Evolutionary conservation across 2,113 vertebrate genomes (phyloP).

Genomic region (Paralichthys olivaceus): DNA sequence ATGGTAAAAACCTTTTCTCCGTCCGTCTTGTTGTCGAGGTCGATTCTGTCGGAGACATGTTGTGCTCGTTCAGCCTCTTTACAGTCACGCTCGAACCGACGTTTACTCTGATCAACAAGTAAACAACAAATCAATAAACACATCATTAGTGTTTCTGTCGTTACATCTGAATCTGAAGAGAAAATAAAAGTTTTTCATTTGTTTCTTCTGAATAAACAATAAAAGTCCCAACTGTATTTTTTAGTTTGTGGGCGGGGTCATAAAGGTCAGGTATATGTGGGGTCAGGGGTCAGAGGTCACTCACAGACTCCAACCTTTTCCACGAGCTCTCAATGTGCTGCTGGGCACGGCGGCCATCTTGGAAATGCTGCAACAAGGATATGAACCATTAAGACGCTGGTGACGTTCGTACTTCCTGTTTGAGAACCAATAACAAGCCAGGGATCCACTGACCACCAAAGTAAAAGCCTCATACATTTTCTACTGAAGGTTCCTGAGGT

Average conservation of each 20-base stretch:
- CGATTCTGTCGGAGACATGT: slow-evolving; percentile 94
- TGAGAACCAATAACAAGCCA: too few species aligned
- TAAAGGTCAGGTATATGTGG: neutral
- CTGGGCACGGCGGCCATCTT: slow-evolving; percentile 95
- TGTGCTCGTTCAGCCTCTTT: slow-evolving; percentile 95
- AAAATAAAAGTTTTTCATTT: neutral
- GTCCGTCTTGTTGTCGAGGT: slow-evolving; percentile 94
- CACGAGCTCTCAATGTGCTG: slow-evolving; percentile 97
- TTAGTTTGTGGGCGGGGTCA: neutral
- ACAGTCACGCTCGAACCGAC: slow-evolving; percentile 94
- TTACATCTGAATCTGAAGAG: too few species aligned
- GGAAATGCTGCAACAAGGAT: slow-evolving; percentile 87
- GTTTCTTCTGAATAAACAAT: too few species aligned
- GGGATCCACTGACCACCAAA: neutral
- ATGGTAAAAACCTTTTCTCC: slow-evolving; percentile 89
- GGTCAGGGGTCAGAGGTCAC: slow-evolving; percentile 49
- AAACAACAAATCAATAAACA: neutral
- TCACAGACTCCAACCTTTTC: slow-evolving; percentile 97
- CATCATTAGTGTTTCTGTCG: too few species aligned
- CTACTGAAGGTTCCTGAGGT: too few species aligned
- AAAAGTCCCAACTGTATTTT: too few species aligned
- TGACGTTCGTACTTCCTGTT: neutral
- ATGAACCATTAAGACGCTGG: neutral
- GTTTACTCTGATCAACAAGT: slow-evolving; percentile 82
- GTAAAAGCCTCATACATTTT: too few species aligned